Conservation (phyloP, 2,113 vertebrate species). For the Bombycilla garrulus region DNA sequence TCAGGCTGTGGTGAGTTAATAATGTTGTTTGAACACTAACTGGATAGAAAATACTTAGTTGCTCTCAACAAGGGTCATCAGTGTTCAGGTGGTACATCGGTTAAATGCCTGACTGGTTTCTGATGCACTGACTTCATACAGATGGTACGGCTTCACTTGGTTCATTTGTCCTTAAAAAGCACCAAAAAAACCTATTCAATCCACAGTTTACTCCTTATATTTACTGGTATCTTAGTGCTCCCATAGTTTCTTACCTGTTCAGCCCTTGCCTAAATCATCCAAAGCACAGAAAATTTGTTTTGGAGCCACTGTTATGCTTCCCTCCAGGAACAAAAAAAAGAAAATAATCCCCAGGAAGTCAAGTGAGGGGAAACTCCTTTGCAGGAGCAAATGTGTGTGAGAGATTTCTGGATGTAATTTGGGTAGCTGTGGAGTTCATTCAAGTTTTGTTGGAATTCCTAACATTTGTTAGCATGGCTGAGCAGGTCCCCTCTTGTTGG, state of each 20-base stretch:
- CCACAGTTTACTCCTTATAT: neutral
- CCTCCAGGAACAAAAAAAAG: neutral
- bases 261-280: neutral
- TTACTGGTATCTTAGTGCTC: neutral
- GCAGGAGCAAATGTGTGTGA: too few species aligned
- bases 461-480: neutral
- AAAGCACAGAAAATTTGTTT: neutral
- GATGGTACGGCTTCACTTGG: accelerated
- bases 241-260: neutral
- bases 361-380: neutral
- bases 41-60: too few species aligned
- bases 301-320: neutral
- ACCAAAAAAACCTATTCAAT: accelerated
- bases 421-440: accelerated
- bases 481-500: neutral
- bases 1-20: too few species aligned
- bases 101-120: neutral
- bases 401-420: neutral
- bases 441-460: too few species aligned
- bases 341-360: neutral
- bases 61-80: too few species aligned
- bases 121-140: accelerated
- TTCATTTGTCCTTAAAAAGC: neutral
- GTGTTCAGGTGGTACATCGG: accelerated
- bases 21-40: too few species aligned